Evolutionary conservation across 2,797 vertebrate species (phyloP), one percentile per base, ranked within the genome.

Genomic region (Iguana delicatissima): DNA sequence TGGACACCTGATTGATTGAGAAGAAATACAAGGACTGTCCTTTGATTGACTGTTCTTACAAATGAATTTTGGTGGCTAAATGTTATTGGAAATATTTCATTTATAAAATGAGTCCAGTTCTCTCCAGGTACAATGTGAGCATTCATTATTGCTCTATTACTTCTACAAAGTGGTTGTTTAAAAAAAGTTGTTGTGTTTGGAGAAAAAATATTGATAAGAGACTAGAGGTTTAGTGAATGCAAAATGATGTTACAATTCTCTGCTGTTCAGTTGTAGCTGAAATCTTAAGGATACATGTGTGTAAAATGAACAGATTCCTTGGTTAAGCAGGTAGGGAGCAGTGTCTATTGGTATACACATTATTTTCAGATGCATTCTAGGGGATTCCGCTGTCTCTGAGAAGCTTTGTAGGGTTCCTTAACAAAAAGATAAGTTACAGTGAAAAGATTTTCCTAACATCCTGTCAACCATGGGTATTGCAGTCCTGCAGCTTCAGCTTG

Each of bases 121-220:
- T 42, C 29, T 46, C 38, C 16, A 80, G 52, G 10, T 67, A 80
- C 18, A 50, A 7, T 67, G 24, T 50, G 57, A 87, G 3, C 2
- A 72, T 20, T 77, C 55, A 32, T 59, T 35, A 38, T 55, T 64
- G 8, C 24, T 42, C 1, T 50, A 13, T 26, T 64, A 1, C 50
- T 7, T 0, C 1, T 0, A 0, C 0, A 3, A 4, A 29, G 86
- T 24, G 16, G 10, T 50, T 8, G 4, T 35, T 42, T 5, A 6
- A 42, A 50, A 89, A 13, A 16, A 0, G 0, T 52, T 55, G 80
- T 20, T 8, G 14, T 1, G 50, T 85, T 18, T 32, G 42, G 18
- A 16, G 29, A 32, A 4, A 38, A 32, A 69, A 6, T 1, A 50
- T 55, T 12, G 55, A n/a, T 29, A 85, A 80, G 50, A 57, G 62